Evolutionary conservation across 2,113 vertebrate genomes (phyloP), one percentile per base, ranked within the genome.

Genomic region (Callorhinus ursinus): DNA sequence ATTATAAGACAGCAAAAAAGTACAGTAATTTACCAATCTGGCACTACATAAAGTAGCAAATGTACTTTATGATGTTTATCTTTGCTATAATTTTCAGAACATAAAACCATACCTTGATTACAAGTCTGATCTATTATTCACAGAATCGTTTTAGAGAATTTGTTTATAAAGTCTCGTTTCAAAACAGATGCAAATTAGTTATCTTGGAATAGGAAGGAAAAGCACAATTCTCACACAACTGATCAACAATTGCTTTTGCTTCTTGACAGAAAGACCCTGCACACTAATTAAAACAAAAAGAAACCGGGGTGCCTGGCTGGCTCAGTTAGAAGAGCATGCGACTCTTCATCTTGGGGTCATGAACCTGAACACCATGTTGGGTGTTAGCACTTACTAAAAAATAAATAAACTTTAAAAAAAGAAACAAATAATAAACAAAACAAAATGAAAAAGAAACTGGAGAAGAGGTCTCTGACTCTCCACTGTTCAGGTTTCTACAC

Each of bases 51-150:
- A 96, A 91, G 39, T 87, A 90, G 42, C 49, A 93, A 81, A 76
- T 97, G n/a, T 90, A 93, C 95, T 97, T 96, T 57, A 31, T 97
- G 98, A 98, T 76, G 77, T 88, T 96, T 87, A 96, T 83, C 72
- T 97, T 92, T 96, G 82, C 77, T 93, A 86, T 87, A 97, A 97
- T 97, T 98, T 98, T 97, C 86, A 85, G 90, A 96, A 95, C 96
- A 97, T 96, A 98, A 98, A 98, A 95, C n/a, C 65, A 98, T 90
- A 97, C 92, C 92, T 98, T 98, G 97, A 99, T 99, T 98, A 98
- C 98, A 99, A 98, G 91, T 98, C 97, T 98, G 97, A 96, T 98
- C 88, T 92, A 92, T 88, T 97, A 97, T 92, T 98, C 97, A 98
- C 92, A 97, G 77, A 28, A 97, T 94, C 39, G 71, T 98, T 98